Conservation (phyloP, 1,140 invertebrate genomes). For the Drosophila sp. region DNA sequence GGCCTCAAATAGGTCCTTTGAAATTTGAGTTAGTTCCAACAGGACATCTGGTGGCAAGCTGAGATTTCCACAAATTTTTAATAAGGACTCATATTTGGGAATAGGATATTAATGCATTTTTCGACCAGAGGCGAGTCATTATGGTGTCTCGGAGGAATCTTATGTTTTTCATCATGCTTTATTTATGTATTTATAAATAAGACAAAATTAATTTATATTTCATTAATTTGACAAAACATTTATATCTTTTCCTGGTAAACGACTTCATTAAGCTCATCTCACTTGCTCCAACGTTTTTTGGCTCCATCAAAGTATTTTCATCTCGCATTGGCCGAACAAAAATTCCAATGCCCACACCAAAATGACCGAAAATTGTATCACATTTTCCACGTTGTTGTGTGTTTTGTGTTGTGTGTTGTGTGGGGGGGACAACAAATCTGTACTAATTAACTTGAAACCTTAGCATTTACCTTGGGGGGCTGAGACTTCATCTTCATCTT, state of each 20-base stretch:
- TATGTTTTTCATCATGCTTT: too few relatives aligned
- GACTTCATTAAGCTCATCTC: background rate
- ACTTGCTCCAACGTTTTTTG: background rate
- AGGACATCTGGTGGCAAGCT: too few relatives aligned
- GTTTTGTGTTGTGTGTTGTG: background rate
- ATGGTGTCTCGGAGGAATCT: too few relatives aligned
- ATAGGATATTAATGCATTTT: too few relatives aligned
- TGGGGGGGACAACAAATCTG: conserved; percentile 18
- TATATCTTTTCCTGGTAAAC: background rate
- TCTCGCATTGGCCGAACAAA: background rate
- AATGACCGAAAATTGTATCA: conserved; percentile 59
- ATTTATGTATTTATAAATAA: too few relatives aligned
- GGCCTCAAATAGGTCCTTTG: too few relatives aligned
- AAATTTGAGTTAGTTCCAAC: too few relatives aligned
- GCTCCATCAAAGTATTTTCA: background rate
- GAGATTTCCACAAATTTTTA: too few relatives aligned
- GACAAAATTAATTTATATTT: too few relatives aligned
- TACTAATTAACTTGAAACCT: conserved; percentile 76
- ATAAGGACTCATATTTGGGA: too few relatives aligned
- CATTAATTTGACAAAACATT: too few relatives aligned
- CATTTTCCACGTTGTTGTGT: conserved; percentile 53
- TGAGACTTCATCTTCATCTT: conserved; percentile 19
- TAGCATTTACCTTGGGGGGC: conserved; percentile 74
- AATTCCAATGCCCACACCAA: conserved; percentile 14
- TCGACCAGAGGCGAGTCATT: too few relatives aligned